Percentiles rank a stretch among this genome's conserved stretches.
Conservation (phyloP, 2,888 invertebrate genomes). For the Athalia circularis region DNA sequence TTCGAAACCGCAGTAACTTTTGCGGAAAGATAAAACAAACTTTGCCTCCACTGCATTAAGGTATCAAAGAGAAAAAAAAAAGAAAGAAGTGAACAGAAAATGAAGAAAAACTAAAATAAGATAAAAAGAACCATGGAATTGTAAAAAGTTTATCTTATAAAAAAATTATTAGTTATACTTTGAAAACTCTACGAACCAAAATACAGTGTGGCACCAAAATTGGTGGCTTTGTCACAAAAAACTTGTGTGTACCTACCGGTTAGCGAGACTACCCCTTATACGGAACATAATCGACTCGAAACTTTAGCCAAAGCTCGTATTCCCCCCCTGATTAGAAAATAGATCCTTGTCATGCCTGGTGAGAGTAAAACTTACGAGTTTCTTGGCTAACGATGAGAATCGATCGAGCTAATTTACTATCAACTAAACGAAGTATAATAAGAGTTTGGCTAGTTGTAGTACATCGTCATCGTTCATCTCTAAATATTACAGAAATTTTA, state of each 20-base stretch:
- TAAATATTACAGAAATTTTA: too few relatives aligned
- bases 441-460: too few relatives aligned
- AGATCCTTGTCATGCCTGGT: conserved; percentile 7
- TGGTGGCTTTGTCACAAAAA: too few relatives aligned
- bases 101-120: not conserved
- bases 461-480: too few relatives aligned
- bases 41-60: conserved; percentile 25
- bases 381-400: not conserved
- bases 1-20: conserved; percentile 13
- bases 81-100: conserved; percentile 1
- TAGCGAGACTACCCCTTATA: too few relatives aligned
- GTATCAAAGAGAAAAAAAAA: conserved; percentile 7
- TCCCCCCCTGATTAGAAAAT: conserved; percentile 27
- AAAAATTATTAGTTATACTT: too few relatives aligned
- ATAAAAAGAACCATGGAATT: not conserved
- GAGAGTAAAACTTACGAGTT: conserved; percentile 17
- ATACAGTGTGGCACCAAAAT: too few relatives aligned
- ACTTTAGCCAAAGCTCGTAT: conserved; percentile 23
- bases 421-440: too few relatives aligned
- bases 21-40: conserved; percentile 15
- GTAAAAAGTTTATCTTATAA: not conserved
- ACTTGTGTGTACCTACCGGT: too few relatives aligned
- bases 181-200: too few relatives aligned
- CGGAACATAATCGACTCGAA: conserved; percentile 27
- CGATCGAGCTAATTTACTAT: conserved; percentile 29